Conservation (phyloP, 2,888 invertebrate species). For the Nomada fucata region DNA sequence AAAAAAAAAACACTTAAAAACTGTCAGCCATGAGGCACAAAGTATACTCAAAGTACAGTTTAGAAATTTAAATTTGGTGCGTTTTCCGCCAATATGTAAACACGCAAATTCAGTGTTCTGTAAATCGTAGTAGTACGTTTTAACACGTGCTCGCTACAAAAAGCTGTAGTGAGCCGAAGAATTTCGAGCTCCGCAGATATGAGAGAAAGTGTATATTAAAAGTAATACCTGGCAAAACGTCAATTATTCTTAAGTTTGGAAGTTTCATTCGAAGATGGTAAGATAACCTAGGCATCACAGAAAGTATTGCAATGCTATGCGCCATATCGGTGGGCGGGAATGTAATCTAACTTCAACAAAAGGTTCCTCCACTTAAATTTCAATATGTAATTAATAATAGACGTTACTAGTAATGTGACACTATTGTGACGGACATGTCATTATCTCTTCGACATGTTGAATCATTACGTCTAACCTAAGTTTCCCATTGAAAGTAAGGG, state of each 20-base stretch:
- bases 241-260: constrained; percentile 76
- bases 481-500: constrained; percentile 8
- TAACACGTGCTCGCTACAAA: constrained; percentile 61
- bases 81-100: constrained; percentile 51
- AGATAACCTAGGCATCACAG: constrained; percentile 77
- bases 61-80: constrained; percentile 40
- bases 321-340: constrained; percentile 55
- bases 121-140: constrained; percentile 45
- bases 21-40: background rate
- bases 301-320: constrained; percentile 74
- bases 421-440: background rate
- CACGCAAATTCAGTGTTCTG: constrained; percentile 44
- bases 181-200: constrained; percentile 20
- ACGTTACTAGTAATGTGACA: background rate
- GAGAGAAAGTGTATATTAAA: constrained; percentile 27
- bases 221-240: constrained; percentile 76
- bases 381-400: background rate
- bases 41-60: constrained; percentile 16
- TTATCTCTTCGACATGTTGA: constrained; percentile 12
- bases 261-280: constrained; percentile 73
- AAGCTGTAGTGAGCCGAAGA: constrained; percentile 12
- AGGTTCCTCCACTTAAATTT: background rate
- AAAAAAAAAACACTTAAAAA: background rate
- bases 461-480: constrained; percentile 46
- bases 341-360: constrained; percentile 20